A percentile compares a stretch with the other conserved stretches of the same genome.
Evolutionary conservation across 2,113 vertebrate genomes (phyloP).

Genomic region (Pipra filicauda): DNA sequence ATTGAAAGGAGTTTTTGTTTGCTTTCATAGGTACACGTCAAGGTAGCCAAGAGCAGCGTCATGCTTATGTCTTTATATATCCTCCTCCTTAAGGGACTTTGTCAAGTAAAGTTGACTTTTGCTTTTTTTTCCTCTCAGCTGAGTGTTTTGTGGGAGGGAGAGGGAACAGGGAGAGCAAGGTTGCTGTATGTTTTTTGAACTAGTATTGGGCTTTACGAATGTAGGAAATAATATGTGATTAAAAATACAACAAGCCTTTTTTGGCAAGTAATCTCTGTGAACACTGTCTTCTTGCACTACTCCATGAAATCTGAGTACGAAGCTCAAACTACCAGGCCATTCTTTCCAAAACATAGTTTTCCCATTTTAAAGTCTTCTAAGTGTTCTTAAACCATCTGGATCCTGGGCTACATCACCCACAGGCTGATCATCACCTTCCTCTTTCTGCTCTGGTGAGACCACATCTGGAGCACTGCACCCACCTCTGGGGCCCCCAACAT

Average conservation of each 20-base stretch:
- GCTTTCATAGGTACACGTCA: accelerated
- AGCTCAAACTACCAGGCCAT: not conserved
- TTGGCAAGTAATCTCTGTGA: not conserved
- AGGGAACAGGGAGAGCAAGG: not conserved
- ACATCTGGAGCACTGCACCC: too few relatives aligned
- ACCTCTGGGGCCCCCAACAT: not conserved
- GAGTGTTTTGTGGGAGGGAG: not conserved
- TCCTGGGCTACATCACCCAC: not conserved
- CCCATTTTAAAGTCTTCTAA: not conserved
- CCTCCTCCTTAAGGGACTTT: not conserved
- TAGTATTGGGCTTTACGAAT: not conserved
- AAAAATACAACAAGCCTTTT: not conserved
- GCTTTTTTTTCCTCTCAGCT: not conserved
- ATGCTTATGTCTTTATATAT: not conserved
- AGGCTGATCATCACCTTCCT: accelerated
- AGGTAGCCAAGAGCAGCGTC: accelerated
- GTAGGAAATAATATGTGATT: not conserved
- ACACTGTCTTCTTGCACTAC: not conserved
- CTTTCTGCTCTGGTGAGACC: not conserved
- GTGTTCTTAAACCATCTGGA: not conserved
- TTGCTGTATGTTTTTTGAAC: not conserved
- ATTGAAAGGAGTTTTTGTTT: not conserved
- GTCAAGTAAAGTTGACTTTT: not conserved
- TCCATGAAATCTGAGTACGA: not conserved
- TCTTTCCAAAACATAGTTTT: not conserved